Base-by-base conservation (phyloP, 2,888 invertebrate genomes). In the Caenorhabditis sp. region DNA sequence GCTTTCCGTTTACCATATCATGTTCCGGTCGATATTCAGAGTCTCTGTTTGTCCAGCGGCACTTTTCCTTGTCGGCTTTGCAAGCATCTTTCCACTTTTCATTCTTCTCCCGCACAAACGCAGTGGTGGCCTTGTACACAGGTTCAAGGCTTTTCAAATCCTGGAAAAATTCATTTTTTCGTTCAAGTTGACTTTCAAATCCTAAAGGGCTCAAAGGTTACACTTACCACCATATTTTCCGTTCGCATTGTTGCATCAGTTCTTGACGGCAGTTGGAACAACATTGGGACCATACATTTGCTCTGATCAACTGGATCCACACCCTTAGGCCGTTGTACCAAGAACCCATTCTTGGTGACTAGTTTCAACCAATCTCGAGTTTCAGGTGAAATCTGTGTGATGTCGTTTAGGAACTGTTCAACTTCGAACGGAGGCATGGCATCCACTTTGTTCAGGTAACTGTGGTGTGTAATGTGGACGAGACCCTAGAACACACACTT, bases 401-500 rank as follows among this genome's bases (percentile, higher is more conserved):
- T 47, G 13, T 18, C 13, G 9, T 71, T 32, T 9, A 71, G 6
- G 20, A 51, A 20, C 13, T 40, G n/a, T 20, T 28, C 11, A 1
- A 35, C 22, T 6, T 67, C 51, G n/a, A 20, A 5, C 6, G 1
- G 3, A 40, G 15, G 9, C 65, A 60, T 58, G 1, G 22, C 11
- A 8, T 58, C 56, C 4, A 74, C 35, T 6, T 32, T 51, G 1
- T 50, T 20, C 2, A 74, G 8, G 6, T 60, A 24, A 18, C 15
- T 35, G 15, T 64, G 50, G 13, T 55, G 22, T 6, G 47, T 28
- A 15, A 60, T 51, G 40, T 67, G 24, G 24, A 74, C 22, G 11
- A 74, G 26, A 35, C 65, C 74, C 74, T 74, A 60, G 18, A 74
- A 56, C n/a, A n/a, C n/a, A n/a, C n/a, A n/a, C n/a, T n/a, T n/a